Evolutionary conservation across 2,888 invertebrate species (phyloP), one percentile per base, ranked within the genome.

Genomic region (Hesperia comma): DNA sequence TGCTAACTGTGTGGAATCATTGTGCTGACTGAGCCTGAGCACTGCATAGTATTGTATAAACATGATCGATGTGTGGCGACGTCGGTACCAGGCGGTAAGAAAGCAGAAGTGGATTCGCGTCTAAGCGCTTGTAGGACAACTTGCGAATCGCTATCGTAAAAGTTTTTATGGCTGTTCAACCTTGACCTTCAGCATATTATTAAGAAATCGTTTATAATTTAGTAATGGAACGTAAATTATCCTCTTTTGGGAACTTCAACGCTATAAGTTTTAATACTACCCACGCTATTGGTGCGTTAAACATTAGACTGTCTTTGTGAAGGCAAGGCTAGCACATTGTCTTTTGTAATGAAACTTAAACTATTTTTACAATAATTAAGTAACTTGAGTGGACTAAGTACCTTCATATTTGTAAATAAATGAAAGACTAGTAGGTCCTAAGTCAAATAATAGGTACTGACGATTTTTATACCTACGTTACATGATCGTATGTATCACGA

Each of bases 51-150:
- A 77, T 81, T 81, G 78, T 82, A 69, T 75, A 73, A 72, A 77
- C 71, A 75, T 83, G 87, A 93, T 93, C 93, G 83, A 93, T 93
- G 80, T 75, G 73, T 73, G 81, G 92, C 71, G 88, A 88, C 74
- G 77, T 84, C 88, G 79, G 92, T 92, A 72, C 91, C 91, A 88
- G 81, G 74, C 77, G 63, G 68, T 63, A 67, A 64, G 70, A 68
- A 63, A 74, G 68, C 70, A 63, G 46, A 46, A 15, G 46, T 69
- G 69, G 68, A 73, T 72, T 77, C 74, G 81, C 79, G 82, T 77
- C 78, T 77, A 71, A 79, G 76, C 75, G 71, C 78, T 85, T 87
- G 87, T 88, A 84, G 78, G 80, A 88, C 86, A 89, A 86, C 76
- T 84, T 82, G 75, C 71, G 68, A 82, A 86, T 82, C 76, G 79